These are phyloP conservation scores for Euura saliciscinereae DNA, from an alignment of 1,140 invertebrate genomes.

Conservation along the genomic window DNA sequence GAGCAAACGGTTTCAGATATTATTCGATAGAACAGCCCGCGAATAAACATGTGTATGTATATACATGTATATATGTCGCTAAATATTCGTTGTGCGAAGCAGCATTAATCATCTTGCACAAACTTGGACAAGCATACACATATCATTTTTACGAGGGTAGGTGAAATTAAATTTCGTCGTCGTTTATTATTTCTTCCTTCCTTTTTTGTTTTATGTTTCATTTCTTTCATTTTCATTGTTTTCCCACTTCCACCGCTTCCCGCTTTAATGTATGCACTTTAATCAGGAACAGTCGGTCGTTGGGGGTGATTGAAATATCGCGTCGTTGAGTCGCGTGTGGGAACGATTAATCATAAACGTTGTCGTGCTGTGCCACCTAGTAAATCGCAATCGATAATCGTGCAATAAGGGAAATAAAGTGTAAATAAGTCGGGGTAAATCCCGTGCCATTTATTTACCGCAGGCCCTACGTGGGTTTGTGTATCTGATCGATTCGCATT, in stretches of 20 bases:
- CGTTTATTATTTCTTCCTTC: too few relatives aligned
- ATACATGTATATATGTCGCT: not conserved
- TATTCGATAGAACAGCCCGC: too few relatives aligned
- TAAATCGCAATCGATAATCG: slow-evolving; percentile 4
- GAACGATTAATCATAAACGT: not conserved
- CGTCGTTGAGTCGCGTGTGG: too few relatives aligned
- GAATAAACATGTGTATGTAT: too few relatives aligned
- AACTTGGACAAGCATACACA: too few relatives aligned
- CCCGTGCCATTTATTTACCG: not conserved
- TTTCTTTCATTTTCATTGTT: not conserved
- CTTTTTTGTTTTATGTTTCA: not conserved
- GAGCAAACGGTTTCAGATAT: too few relatives aligned
- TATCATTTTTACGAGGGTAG: too few relatives aligned
- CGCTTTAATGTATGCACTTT: not conserved
- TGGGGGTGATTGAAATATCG: slow-evolving; percentile 10
- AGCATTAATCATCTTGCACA: too few relatives aligned
- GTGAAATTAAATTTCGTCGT: too few relatives aligned
- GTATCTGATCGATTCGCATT: too few relatives aligned
- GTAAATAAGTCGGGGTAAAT: not conserved
- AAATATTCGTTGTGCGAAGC: too few relatives aligned
- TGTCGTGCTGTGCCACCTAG: not conserved
- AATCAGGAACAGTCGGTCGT: slow-evolving; percentile 2
- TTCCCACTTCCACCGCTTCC: not conserved
- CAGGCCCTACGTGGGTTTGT: not conserved
- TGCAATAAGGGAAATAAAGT: not conserved